Percentiles rank a stretch among this genome's conserved stretches.
Conservation (phyloP, 1,140 invertebrate genomes). For the Agraylea sexmaculata region DNA sequence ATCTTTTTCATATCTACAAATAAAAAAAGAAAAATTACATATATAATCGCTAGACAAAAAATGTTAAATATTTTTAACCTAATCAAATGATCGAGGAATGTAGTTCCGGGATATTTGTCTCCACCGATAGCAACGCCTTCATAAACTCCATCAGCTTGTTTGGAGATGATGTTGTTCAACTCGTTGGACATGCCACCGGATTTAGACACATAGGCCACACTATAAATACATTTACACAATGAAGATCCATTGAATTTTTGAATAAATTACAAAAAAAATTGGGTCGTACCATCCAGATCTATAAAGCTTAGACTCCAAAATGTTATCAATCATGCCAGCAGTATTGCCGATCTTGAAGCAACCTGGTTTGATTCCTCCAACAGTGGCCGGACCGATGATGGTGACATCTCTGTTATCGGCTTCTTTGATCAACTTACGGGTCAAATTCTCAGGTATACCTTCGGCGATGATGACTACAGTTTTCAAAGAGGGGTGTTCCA, state of each 20-base stretch:
- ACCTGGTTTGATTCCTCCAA: constrained; percentile 95
- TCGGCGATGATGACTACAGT: constrained; percentile 98
- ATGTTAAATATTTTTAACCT: constrained; percentile 47
- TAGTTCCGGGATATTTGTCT: constrained; percentile 95
- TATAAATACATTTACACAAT: constrained; percentile 28
- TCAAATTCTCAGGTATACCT: constrained; percentile 97
- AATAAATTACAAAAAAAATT: neutral
- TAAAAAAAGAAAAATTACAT: constrained; percentile 8
- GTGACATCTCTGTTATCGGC: constrained; percentile 59
- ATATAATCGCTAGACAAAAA: constrained; percentile 2
- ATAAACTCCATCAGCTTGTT: constrained; percentile 93
- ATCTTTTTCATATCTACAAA: constrained; percentile 49
- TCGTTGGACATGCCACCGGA: constrained; percentile 99
- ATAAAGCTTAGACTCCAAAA: constrained; percentile 94
- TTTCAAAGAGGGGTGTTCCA: constrained; percentile 86
- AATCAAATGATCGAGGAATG: constrained; percentile 95
- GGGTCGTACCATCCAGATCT: constrained; percentile 62
- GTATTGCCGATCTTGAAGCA: constrained; percentile 99
- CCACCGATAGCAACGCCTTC: constrained; percentile 99
- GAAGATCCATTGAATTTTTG: constrained; percentile 2
- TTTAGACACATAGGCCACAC: constrained; percentile 94
- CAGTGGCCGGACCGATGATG: constrained; percentile 95
- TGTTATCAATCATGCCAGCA: constrained; percentile 99
- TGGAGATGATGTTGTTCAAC: constrained; percentile 96
- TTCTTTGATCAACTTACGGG: constrained; percentile 82